Base-by-base conservation (phyloP, 2,797 vertebrate genomes). In the Anisognathus igniventris region DNA sequence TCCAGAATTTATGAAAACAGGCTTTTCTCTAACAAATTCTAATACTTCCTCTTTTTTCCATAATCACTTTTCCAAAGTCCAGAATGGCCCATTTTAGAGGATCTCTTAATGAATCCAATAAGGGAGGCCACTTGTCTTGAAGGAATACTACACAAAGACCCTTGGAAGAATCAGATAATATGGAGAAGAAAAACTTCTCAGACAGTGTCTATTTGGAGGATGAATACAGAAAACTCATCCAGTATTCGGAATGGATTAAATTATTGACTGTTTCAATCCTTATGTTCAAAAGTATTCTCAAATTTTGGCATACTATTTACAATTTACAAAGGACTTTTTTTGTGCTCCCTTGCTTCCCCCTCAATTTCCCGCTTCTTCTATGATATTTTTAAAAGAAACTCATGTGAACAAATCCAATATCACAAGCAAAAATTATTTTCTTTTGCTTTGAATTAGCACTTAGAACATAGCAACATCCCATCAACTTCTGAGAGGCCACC, bases 51-150 rank as follows among this genome's bases (percentile, higher is more conserved):
- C 19, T 68, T 76, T 68, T 78, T 64, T 23, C 14, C 39, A 40
- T n/a, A 68, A 28, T 30, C 58, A 61, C 51, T 94, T 90, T 64
- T 73, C 10, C 45, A 53, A 89, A 67, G 15, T 57, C 27, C 30
- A 76, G 44, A 48, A 24, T 31, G 20, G 28, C n/a, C 50, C 84
- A 66, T 94, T 95, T 67, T 70, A 92, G 64, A 92, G 85, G 78
- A 87, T 92, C 64, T 60, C 83, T 95, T 96, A 91, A 93, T 90
- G 70, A 71, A 96, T 95, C 92, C 78, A 93, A 19, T 89, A 93
- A 86, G 65, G 48, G 66, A 94, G 57, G 20, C 20, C 35, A 73
- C 61, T 79, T 92, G 45, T 75, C 90, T 92, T 88, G 58, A 96
- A 97, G 39, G 54, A 87, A 58, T 67, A 51, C 47, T 81, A 76